These are phyloP conservation scores for Plecturocebus donacophilus DNA, from an alignment of 2,113 vertebrate species.

Conservation along the genomic window DNA sequence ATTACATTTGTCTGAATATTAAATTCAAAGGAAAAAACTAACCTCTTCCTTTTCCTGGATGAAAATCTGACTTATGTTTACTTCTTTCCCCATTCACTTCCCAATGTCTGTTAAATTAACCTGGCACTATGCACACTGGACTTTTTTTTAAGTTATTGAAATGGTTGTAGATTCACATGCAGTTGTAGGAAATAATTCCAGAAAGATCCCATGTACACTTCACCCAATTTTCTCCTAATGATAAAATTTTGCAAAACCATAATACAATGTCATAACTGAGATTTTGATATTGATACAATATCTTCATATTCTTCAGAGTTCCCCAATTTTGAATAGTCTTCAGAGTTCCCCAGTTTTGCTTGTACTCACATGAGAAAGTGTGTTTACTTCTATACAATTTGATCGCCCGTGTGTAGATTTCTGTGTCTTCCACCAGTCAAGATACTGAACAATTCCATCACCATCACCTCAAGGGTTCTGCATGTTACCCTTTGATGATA, in stretches of 20 bases:
- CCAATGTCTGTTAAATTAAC: background rate
- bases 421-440: background rate
- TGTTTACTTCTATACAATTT: background rate
- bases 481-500: no score
- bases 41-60: background rate
- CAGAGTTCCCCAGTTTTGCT: background rate
- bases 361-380: no score
- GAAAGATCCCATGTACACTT: background rate
- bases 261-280: background rate
- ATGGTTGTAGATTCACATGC: background rate
- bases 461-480: no score
- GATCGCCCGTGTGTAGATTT: background rate
- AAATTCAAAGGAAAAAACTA: background rate
- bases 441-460: background rate
- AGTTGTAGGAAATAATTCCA: background rate
- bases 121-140: background rate
- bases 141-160: background rate
- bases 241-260: background rate
- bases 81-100: background rate
- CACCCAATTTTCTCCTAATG: background rate
- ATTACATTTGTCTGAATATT: slow-evolving; percentile 22
- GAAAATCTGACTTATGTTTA: background rate
- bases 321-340: background rate
- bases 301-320: background rate
- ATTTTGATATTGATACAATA: background rate